Conservation (phyloP, 2,113 vertebrate species). For the Oenanthe melanoleuca region DNA sequence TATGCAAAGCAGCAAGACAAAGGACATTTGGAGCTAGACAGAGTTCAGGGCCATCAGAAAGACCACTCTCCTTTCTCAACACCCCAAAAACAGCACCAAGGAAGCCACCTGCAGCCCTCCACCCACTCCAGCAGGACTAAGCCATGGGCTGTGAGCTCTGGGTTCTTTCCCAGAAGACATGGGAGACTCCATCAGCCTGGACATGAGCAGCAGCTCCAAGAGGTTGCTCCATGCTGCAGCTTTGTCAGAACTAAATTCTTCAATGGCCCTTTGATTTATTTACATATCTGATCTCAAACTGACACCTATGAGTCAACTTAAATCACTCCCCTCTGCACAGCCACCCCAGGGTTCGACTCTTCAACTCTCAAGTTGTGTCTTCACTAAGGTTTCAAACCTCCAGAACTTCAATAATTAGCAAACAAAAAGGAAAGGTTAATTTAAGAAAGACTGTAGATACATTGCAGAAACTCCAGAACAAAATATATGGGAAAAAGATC, state of each 20-base stretch:
- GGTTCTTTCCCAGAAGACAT: background rate
- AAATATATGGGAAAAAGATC: background rate
- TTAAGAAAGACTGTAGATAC: background rate
- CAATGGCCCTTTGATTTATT: background rate
- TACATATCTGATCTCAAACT: background rate
- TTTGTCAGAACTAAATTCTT: background rate
- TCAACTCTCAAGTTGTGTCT: background rate
- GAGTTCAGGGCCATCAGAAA: background rate
- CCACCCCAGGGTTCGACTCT: background rate
- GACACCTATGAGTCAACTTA: background rate
- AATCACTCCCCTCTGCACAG: background rate
- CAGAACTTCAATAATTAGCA: background rate
- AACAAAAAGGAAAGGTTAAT: background rate
- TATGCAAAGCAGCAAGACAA: conserved; percentile 1
- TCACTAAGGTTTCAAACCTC: background rate
- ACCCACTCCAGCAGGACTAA: accelerated
- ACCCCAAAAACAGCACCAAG: background rate
- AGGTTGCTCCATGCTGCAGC: background rate
- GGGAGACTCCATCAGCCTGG: background rate
- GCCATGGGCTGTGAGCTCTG: background rate
- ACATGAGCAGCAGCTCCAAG: background rate
- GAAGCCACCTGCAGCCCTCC: background rate
- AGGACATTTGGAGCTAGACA: background rate
- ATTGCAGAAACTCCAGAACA: background rate
- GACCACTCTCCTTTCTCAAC: background rate